Evolutionary conservation across 1,140 invertebrate species (phyloP).

Genomic region (Tenebrio molitor): DNA sequence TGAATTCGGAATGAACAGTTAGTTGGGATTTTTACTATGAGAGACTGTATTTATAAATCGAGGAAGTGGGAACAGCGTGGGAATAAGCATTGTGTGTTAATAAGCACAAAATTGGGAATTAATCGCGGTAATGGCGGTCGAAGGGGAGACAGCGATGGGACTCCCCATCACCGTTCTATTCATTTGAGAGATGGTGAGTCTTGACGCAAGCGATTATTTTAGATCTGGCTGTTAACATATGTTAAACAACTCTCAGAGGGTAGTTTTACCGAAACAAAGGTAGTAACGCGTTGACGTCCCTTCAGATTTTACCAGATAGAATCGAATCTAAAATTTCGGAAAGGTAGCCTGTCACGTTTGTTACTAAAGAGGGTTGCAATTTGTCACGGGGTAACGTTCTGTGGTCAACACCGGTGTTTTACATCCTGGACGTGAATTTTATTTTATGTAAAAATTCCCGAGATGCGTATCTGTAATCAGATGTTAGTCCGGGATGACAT

Average conservation of each 20-base stretch:
- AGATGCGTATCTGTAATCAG: not conserved
- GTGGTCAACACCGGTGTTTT: conserved; percentile 35
- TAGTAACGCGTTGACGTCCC: conserved; percentile 27
- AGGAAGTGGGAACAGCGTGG: conserved; percentile 8
- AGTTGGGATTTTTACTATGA: conserved; percentile 33
- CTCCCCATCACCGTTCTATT: conserved; percentile 3
- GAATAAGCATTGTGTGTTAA: conserved; percentile 11
- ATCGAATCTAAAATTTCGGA: conserved; percentile 19
- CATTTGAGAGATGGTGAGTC: not conserved
- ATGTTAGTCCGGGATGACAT: conserved; percentile 5
- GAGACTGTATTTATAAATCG: conserved; percentile 30
- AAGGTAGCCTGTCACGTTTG: conserved; percentile 33
- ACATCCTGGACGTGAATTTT: conserved; percentile 34
- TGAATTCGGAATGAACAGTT: conserved; percentile 24
- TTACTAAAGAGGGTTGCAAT: conserved; percentile 36
- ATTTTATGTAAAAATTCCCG: conserved; percentile 22
- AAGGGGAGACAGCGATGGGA: conserved; percentile 8
- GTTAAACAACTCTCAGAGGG: conserved; percentile 7
- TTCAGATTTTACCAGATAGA: conserved; percentile 14
- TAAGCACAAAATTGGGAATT: not conserved
- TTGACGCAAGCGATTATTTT: conserved; percentile 21
- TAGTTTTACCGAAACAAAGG: conserved; percentile 24
- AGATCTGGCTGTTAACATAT: conserved; percentile 31
- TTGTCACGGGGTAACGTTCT: conserved; percentile 19
- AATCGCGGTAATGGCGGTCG: not conserved